These are phyloP conservation scores for Xenopus borealis DNA, from an alignment of 2,113 vertebrate genomes.

Conservation along the genomic window DNA sequence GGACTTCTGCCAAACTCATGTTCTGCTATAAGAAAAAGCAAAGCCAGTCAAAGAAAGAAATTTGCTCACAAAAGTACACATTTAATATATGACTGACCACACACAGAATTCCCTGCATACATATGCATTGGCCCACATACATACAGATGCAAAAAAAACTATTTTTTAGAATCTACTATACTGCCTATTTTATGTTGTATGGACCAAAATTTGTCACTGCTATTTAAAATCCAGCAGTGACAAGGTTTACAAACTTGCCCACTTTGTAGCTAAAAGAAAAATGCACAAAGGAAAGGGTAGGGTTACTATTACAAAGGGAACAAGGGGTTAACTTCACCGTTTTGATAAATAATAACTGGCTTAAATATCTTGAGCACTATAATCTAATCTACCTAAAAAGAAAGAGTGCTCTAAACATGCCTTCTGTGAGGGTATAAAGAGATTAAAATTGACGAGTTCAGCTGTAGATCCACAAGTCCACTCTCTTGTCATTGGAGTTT, in stretches of 20 bases:
- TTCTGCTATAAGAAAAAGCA: constrained; percentile 30
- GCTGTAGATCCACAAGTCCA: constrained; percentile 10
- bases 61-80: constrained; percentile 10
- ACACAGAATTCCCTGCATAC: not conserved
- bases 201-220: constrained; percentile 23
- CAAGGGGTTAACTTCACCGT: too few species aligned
- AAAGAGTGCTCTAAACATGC: too few species aligned
- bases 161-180: constrained; percentile 1
- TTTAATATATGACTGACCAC: not conserved
- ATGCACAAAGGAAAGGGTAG: not conserved
- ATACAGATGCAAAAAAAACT: constrained; percentile 9
- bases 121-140: constrained; percentile 8
- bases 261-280: constrained; percentile 7
- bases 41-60: constrained; percentile 18
- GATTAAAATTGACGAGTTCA: constrained; percentile 17
- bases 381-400: too few species aligned
- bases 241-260: constrained; percentile 4
- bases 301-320: not conserved
- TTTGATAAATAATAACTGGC: too few species aligned
- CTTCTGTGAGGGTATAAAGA: not conserved
- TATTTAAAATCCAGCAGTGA: constrained; percentile 10
- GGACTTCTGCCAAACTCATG: constrained; percentile 30
- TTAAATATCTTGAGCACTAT: too few species aligned
- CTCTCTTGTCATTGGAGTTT: constrained; percentile 14
- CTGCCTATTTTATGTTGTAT: constrained; percentile 5